phyloP scores from a whole-genome alignment of 2,888 invertebrate genomes.

The Epirrita christyi region DNA sequence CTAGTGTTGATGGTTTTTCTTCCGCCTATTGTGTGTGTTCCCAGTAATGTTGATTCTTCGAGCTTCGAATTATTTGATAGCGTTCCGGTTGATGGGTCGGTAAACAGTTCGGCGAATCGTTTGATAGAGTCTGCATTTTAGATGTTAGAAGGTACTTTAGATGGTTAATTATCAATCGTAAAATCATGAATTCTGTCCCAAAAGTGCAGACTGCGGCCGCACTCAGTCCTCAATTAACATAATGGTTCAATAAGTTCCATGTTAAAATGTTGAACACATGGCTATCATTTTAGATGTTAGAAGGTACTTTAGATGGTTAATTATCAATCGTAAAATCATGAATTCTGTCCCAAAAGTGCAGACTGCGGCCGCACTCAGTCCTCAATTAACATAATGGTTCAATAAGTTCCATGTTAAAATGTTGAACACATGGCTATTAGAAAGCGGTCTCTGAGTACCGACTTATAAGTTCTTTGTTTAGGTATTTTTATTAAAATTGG shows the following conservation, averaged over 20 bases:
- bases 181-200: neutral
- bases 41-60: slow-evolving; percentile 31
- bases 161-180: neutral
- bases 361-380: no score
- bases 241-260: no score
- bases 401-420: no score
- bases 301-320: neutral
- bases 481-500: no score
- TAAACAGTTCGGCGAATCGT: slow-evolving; percentile 18
- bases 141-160: neutral
- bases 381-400: no score
- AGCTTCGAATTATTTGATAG: slow-evolving; percentile 33
- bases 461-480: no score
- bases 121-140: neutral
- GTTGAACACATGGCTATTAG: no score
- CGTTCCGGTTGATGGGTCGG: slow-evolving; percentile 26
- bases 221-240: no score
- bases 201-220: neutral
- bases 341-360: neutral
- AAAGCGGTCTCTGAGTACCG: no score
- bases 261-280: no score
- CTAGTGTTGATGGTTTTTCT: slow-evolving; percentile 11
- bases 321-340: neutral
- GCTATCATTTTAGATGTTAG: neutral
- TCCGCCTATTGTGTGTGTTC: slow-evolving; percentile 34